Evolutionary conservation across 2,113 vertebrate species (phyloP), one percentile per base, ranked within the genome.

Genomic region (Fulica atra): DNA sequence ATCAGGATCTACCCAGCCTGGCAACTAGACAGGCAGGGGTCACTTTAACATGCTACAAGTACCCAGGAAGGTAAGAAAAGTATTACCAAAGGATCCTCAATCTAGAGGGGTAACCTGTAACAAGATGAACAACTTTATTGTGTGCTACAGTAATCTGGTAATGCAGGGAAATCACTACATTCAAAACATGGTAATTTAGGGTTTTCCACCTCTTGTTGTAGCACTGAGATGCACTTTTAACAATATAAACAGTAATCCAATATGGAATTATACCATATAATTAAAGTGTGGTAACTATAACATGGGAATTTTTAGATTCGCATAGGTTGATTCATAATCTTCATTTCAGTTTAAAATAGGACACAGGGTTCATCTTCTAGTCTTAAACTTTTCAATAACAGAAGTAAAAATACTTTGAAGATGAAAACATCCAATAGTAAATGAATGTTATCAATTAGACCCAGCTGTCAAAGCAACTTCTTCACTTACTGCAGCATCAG

Each of bases 141-240:
- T 46, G 38, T 35, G 25, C 25, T 29, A 68, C 36, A 53, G 29
- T 16, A 17, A 81, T 23, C 29, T n/a, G 12, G 11, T 23, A 89
- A 81, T 23, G 6, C 23, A 78, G 20, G 4, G 20, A 86, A 83
- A 64, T 18, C 4, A 14, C 20, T 51, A 10, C 13, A 61, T 69
- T 83, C 61, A 40, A 60, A 83, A 48, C 3, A 2, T 23, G 11
- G 21, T 60, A 57, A 61, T 23, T 71, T 29, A 15, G 54, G 1
- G 0, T 81, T 72, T 63, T 2, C 5, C 15, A 86, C 3, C 5
- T 64, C 35, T 77, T 23, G 46, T 0, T 36, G 20, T 18, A 57
- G n/a, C 72, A 69, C 25, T 60, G 25, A 64, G 84, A 54, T 3
- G 38, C 11, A 33, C 13, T 89, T 66, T 60, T 36, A 88, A 68